Conservation (phyloP, 30 jellyfish, hydroid and myxozoan genomes). For the Catostylus mosaicus region DNA sequence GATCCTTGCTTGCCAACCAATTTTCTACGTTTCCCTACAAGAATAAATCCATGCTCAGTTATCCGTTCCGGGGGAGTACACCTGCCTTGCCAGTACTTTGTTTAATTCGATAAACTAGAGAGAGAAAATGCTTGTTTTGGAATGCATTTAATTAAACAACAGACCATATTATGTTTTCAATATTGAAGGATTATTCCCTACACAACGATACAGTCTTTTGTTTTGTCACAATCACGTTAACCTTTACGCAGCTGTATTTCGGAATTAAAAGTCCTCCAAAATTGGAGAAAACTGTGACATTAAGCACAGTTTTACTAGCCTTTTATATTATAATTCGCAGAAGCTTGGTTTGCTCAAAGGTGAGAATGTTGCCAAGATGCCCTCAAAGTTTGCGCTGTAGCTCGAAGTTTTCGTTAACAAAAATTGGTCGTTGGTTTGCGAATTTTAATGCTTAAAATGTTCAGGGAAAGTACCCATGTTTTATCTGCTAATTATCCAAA, state of each 20-base stretch:
- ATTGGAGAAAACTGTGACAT: background rate
- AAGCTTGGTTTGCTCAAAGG: too few species aligned
- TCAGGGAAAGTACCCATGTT: too few species aligned
- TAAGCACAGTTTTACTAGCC: background rate
- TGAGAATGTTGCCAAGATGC: too few species aligned
- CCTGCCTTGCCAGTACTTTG: constrained; percentile 36
- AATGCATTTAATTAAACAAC: constrained; percentile 7
- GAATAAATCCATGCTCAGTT: constrained; percentile 36
- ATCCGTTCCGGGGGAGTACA: constrained; percentile 39
- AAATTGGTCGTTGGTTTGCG: too few species aligned
- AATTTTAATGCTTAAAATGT: too few species aligned
- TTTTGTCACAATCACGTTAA: background rate
- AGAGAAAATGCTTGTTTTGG: constrained; percentile 15
- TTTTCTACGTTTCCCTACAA: constrained; percentile 28
- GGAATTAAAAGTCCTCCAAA: background rate
- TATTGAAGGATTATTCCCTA: background rate
- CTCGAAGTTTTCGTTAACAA: too few species aligned
- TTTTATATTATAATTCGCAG: too few species aligned
- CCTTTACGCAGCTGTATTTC: constrained; percentile 2
- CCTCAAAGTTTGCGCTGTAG: too few species aligned
- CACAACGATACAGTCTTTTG: background rate
- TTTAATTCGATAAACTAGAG: constrained; percentile 7
- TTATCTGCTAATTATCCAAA: too few species aligned
- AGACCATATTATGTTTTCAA: background rate
- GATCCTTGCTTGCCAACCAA: constrained; percentile 10